phyloP scores from a whole-genome alignment of 2,888 invertebrate genomes.

The Hipparchia semele region DNA sequence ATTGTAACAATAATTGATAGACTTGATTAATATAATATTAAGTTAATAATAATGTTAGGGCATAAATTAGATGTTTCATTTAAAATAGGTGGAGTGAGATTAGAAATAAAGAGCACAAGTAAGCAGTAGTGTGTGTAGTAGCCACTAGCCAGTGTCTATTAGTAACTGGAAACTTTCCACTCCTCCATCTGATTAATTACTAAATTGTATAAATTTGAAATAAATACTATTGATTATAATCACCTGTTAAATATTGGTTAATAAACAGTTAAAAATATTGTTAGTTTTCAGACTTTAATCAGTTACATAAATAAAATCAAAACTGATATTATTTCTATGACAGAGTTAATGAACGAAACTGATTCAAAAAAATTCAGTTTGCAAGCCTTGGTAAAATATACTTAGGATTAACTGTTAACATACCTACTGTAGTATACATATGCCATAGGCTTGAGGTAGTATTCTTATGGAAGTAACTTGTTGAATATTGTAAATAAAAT shows the following conservation, averaged over 20 bases:
- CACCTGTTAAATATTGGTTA: neutral
- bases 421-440: neutral
- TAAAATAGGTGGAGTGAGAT: slow-evolving; percentile 32
- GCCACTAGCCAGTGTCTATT: neutral
- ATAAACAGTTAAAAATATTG: too few relatives aligned
- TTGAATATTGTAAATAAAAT: neutral
- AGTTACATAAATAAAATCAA: too few relatives aligned
- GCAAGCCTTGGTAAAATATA: neutral
- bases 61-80: slow-evolving; percentile 2
- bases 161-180: neutral
- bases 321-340: too few relatives aligned
- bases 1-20: slow-evolving; percentile 51
- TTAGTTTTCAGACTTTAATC: too few relatives aligned
- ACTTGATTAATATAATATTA: slow-evolving; percentile 47
- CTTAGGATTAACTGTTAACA: neutral
- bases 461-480: neutral
- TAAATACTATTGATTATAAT: neutral
- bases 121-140: too few relatives aligned
- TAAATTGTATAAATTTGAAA: neutral
- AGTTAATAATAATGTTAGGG: slow-evolving; percentile 23
- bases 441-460: neutral
- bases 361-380: too few relatives aligned
- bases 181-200: neutral
- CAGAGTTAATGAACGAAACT: too few relatives aligned
- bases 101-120: slow-evolving; percentile 35